Base-by-base conservation (phyloP, 1,140 invertebrate genomes). In the Drosophila pruinosa region DNA sequence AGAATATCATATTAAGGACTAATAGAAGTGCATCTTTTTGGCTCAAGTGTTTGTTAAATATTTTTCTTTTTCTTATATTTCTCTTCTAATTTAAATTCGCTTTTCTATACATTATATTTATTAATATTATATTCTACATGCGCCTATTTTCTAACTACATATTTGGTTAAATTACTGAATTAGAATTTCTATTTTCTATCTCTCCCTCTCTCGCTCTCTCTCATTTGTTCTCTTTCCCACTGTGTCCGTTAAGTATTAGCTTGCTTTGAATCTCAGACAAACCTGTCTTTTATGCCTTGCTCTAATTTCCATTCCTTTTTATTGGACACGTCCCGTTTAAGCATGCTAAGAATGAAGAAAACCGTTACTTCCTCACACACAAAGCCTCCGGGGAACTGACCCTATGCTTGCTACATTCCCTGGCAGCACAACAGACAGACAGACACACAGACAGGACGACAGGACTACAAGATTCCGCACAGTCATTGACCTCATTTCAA, bases 401-500 rank as follows among this genome's bases (percentile, higher is more conserved):
- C 52, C 38, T 22, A 12, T 3, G 17, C 28, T 53, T 6, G 39
- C 15, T 17, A 17, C 28, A 38, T 12, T n/a, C 8, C 8, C 41
- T 21, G 17, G 10, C 3, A 19, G 39, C 7, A 34, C 31, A 26
- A 26, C 26, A 7, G 26, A 26, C 26, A 6, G 26, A 26, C 26
- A 26, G 31, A 34, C 26, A 26, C 10, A 34, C 31, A 12, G 31
- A 34, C 31, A 34, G n/a, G 3, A 34, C n/a, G 17, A 21, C 22
- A 7, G 43, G 24, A 34, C n/a, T 6, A 21, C 22, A 7, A 22
- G 24, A 24, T 24, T 47, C 21, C 47, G 70, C 70, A 57, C 79
- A 79, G 80, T 85, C 82, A 78, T 70, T 88, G 81, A 86, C 81
- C 81, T 86, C 74, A 68, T 88, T 86, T 88, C 77, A 54, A 86